These are phyloP conservation scores for Pherbina coryleti DNA, from an alignment of 2,888 invertebrate species.

Conservation along the genomic window DNA sequence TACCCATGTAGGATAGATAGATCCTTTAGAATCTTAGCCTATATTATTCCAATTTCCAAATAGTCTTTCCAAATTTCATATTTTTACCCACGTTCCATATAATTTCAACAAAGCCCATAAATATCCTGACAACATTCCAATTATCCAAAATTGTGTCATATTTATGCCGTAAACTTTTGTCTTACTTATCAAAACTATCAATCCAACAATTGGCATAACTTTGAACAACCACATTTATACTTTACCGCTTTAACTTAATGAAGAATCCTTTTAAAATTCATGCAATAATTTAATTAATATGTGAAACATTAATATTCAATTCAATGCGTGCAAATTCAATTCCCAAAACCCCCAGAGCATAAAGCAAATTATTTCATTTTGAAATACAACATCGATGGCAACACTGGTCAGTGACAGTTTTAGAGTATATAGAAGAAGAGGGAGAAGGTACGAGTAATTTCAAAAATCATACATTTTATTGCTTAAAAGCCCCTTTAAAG, in stretches of 20 bases:
- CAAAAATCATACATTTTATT: not conserved
- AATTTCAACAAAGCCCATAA: no score
- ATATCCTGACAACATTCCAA: no score
- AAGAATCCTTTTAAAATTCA: slow-evolving; percentile 17
- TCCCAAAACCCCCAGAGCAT: slow-evolving; percentile 61
- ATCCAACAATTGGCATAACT: not conserved
- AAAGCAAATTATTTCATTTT: slow-evolving; percentile 62
- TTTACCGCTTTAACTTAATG: not conserved
- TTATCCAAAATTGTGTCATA: not conserved
- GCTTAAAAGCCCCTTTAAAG: not conserved
- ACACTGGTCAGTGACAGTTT: not conserved
- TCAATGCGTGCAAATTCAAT: slow-evolving; percentile 66
- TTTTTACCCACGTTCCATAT: no score
- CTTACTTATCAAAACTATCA: not conserved
- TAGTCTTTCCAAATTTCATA: no score
- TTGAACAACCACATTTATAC: not conserved
- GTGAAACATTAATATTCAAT: slow-evolving; percentile 62
- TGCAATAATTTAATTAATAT: slow-evolving; percentile 15
- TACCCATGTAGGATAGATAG: no score
- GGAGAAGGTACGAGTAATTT: not conserved
- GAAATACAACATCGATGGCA: slow-evolving; percentile 46
- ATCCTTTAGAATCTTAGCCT: no score
- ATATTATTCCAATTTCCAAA: no score
- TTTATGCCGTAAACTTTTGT: not conserved
- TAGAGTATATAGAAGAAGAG: not conserved